A percentile compares a stretch with the other conserved stretches of the same genome.
Conservation (phyloP, 37 sponge, comb jelly and placozoan genomes). For the Beroe forskalii region DNA sequence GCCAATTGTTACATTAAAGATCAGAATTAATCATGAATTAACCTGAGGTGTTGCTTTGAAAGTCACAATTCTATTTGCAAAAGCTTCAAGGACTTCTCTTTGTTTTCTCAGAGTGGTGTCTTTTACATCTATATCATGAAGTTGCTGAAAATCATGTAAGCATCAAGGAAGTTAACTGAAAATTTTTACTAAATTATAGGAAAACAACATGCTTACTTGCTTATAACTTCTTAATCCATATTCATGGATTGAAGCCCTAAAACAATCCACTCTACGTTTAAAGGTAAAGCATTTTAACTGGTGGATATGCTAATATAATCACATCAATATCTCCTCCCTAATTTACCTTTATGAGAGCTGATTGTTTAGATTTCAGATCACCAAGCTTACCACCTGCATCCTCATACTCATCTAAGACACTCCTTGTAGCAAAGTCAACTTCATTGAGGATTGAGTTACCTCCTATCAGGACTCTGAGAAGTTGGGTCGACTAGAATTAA, state of each 20-base stretch:
- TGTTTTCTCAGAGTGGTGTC: conserved; percentile 31
- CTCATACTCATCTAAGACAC: conserved; percentile 43
- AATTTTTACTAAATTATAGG: too few species aligned
- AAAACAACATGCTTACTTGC: too few species aligned
- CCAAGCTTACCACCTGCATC: conserved; percentile 16
- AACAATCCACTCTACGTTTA: too few species aligned
- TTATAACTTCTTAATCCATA: too few species aligned
- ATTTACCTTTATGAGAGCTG: conserved; percentile 36
- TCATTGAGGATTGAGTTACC: conserved; percentile 58
- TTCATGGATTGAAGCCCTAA: too few species aligned
- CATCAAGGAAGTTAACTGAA: too few species aligned
- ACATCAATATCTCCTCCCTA: too few species aligned
- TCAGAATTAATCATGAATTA: too few species aligned
- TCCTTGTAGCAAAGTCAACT: conserved; percentile 37
- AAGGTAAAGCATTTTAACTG: too few species aligned
- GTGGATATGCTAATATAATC: too few species aligned
- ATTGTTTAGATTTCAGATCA: conserved; percentile 20
- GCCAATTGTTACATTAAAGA: too few species aligned
- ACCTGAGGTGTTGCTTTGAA: conserved; percentile 41
- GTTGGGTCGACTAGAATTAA: neutral
- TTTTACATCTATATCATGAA: conserved; percentile 8
- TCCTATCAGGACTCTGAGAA: conserved; percentile 29
- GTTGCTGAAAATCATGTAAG: too few species aligned
- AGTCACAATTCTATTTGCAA: conserved; percentile 27
- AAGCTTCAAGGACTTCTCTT: conserved; percentile 47